Base-by-base conservation (phyloP, 37 sponge, comb jelly and placozoan species). In the Ianthella basta region DNA sequence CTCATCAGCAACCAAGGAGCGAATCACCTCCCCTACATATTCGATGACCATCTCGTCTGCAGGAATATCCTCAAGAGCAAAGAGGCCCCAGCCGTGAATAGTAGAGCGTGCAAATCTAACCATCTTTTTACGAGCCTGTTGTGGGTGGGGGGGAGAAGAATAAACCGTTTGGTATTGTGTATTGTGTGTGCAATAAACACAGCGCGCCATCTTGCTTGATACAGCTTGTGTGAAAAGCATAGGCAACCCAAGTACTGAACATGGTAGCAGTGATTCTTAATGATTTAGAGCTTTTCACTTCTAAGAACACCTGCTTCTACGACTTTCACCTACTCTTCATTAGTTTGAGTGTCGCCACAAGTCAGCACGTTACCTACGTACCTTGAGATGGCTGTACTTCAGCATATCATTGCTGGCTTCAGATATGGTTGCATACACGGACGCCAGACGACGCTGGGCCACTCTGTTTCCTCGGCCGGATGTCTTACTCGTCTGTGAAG, bases 11-110 rank as follows among this genome's bases (percentile, higher is more conserved):
- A 97, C 89, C 12, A 78, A 65, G 53, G 91, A 91, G 23, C 99
- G 84, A 15, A 99, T 89, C 50, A 93, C 72, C 73, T 99, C 88
- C 13, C 99, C 99, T 21, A 99, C 92, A 82, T 99, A 99, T 87
- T 99, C 99, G 15, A 99, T 96, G 27, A 99, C 97, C 99, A 99
- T 95, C 86, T 99, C 99, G 68, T 99, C 99, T 14, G 97, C 99
- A 29, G 93, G 84, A n/a, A 99, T 95, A 54, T 83, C 82, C 79
- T 99, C 99, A 77, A 95, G 83, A 16, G 99, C 97, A 87, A 94
- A 99, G 59, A 99, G 87, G 0, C 99, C 99, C 99, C 99, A 99
- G 86, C 92, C 95, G 87, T 99, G 99, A 79, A 99, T 99, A 23
- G 92, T 86, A 30, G 99, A 99, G 80, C 95, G 89, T 53, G 94